These are phyloP conservation scores for Xiphorhynchus erythropygius DNA, from an alignment of 2,797 vertebrate species.

Conservation along the genomic window DNA sequence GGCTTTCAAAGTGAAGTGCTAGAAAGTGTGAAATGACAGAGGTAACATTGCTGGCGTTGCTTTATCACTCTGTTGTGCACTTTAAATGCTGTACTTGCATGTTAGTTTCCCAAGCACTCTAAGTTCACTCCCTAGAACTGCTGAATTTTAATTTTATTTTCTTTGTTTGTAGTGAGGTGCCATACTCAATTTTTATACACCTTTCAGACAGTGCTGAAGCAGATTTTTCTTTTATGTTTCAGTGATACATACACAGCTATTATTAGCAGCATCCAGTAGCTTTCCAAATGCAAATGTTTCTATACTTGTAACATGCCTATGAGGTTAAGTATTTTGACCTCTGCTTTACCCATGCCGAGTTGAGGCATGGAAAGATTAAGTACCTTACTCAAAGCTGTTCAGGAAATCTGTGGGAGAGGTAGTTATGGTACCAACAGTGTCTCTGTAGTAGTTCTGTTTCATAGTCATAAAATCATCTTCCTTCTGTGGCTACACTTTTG, in stretches of 20 bases:
- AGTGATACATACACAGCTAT: background rate
- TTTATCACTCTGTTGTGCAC: background rate
- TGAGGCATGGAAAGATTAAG: conserved; percentile 44
- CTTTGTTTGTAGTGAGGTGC: background rate
- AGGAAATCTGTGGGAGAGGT: conserved; percentile 51
- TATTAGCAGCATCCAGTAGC: conserved; percentile 5
- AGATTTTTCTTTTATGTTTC: background rate
- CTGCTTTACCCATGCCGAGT: conserved; percentile 20
- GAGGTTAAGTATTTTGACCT: conserved; percentile 59
- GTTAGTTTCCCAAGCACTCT: background rate
- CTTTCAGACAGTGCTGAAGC: background rate
- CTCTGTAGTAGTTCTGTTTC: background rate
- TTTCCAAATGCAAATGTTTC: conserved; percentile 40
- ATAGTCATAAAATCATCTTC: conserved; percentile 18
- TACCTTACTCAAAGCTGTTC: conserved; percentile 17
- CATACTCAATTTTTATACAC: background rate
- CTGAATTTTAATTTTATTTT: background rate
- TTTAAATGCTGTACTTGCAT: background rate
- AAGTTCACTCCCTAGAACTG: background rate
- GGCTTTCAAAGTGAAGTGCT: background rate
- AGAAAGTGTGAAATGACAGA: background rate
- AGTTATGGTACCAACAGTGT: background rate
- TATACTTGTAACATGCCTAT: conserved; percentile 13
- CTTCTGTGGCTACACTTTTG: conserved; percentile 15
- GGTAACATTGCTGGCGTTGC: background rate